Conservation (phyloP, 2,888 invertebrate species). For the Drosophila nigritarsus region DNA sequence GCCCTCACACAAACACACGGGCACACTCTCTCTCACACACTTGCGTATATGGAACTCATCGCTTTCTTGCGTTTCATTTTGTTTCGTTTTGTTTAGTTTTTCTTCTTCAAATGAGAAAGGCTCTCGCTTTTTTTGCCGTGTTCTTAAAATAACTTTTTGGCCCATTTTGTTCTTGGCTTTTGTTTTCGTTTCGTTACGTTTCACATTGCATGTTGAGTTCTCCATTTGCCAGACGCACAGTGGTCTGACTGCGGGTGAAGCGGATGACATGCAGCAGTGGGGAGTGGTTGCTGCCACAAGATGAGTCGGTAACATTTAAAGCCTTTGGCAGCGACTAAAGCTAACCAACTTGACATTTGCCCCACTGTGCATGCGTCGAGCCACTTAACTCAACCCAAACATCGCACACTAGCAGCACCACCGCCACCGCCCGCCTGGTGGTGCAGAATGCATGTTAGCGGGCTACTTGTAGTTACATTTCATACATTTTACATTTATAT, state of each 20-base stretch:
- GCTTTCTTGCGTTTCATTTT: conserved; percentile 34
- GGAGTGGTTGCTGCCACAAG: neutral
- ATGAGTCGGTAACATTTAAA: conserved; percentile 19
- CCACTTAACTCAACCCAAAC: conserved; percentile 1
- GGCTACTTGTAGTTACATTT: conserved; percentile 71
- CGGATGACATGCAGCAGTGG: neutral
- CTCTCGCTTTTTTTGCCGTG: conserved; percentile 36
- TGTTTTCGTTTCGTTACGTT: conserved; percentile 43
- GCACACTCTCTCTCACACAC: conserved; percentile 4
- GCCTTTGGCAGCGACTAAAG: conserved; percentile 42
- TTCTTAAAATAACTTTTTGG: conserved; percentile 82
- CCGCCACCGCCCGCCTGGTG: neutral
- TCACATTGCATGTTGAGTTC: conserved; percentile 36
- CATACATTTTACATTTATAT: conserved; percentile 62
- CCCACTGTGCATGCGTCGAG: conserved; percentile 38
- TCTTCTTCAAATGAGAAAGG: conserved; percentile 26
- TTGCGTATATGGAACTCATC: neutral
- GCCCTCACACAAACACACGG: neutral
- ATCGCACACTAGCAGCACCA: neutral
- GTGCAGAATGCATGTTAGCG: conserved; percentile 47
- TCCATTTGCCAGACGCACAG: conserved; percentile 29
- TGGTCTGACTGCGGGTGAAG: conserved; percentile 8
- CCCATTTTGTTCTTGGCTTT: conserved; percentile 76
- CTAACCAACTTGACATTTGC: conserved; percentile 48
- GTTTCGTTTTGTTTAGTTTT: conserved; percentile 33